phyloP scores from a whole-genome alignment of 2,797 vertebrate species.

The Cuniculus paca region DNA sequence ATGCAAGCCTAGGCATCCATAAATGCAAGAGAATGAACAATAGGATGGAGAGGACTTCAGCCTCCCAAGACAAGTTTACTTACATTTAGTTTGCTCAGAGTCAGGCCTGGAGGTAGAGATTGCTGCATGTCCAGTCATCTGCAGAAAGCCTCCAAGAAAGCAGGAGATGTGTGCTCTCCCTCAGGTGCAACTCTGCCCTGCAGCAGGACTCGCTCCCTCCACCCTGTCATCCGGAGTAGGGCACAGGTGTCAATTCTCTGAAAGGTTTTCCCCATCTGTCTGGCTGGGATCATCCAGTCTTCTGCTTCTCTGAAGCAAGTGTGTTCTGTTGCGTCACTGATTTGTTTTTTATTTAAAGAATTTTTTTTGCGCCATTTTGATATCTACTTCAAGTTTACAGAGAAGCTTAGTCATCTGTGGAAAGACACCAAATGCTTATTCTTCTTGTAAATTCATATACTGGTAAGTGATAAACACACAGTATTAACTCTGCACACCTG shows the following conservation, averaged over 20 bases:
- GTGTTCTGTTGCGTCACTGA: not conserved
- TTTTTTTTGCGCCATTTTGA: constrained; percentile 80
- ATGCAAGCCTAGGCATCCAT: not conserved
- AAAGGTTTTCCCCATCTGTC: not conserved
- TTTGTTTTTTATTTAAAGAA: too few species aligned
- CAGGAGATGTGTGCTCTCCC: not conserved
- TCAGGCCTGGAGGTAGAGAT: not conserved
- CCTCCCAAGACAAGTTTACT: not conserved
- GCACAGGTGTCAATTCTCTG: not conserved
- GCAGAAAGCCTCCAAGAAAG: not conserved
- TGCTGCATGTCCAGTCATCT: not conserved
- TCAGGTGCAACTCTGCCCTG: not conserved
- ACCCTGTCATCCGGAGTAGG: not conserved
- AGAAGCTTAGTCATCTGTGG: constrained; percentile 87
- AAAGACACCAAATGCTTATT: constrained; percentile 84
- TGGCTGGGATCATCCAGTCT: not conserved
- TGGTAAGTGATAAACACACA: constrained; percentile 91
- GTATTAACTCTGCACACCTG: constrained; percentile 91
- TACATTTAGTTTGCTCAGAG: not conserved
- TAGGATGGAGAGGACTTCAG: not conserved
- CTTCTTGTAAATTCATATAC: constrained; percentile 84
- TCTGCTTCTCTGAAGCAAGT: not conserved
- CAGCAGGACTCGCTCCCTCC: not conserved
- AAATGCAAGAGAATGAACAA: not conserved
- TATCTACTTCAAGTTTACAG: constrained; percentile 89